These are phyloP conservation scores for Nemotelus pantherinus DNA, from an alignment of 2,888 invertebrate species.

Conservation along the genomic window DNA sequence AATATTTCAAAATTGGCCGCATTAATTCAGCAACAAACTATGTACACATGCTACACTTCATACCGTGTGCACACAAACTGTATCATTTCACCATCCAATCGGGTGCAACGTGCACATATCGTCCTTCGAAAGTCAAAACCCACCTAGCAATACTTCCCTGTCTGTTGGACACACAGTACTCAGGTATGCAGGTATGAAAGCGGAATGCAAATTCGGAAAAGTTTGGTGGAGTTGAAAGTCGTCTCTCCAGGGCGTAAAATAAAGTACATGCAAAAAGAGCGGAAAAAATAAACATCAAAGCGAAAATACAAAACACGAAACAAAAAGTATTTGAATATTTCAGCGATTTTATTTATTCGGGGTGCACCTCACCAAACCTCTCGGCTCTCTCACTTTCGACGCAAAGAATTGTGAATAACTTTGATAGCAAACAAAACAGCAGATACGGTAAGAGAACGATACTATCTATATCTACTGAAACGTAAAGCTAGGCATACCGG, in stretches of 20 bases:
- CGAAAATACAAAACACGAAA: background rate
- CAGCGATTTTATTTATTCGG: slow-evolving; percentile 11
- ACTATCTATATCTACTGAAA: too few species aligned
- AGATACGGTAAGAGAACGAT: too few species aligned
- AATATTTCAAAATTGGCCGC: background rate
- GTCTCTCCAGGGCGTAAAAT: too few species aligned
- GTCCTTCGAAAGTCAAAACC: background rate
- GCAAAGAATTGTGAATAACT: too few species aligned
- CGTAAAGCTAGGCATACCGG: too few species aligned
- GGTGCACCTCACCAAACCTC: background rate
- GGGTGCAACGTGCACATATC: background rate
- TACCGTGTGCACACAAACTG: too few species aligned
- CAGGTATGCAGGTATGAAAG: background rate
- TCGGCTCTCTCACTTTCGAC: too few species aligned
- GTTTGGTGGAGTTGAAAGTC: background rate
- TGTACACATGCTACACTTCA: too few species aligned
- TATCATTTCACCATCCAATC: background rate
- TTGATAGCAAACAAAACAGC: too few species aligned
- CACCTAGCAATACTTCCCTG: background rate
- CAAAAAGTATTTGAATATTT: slow-evolving; percentile 19
- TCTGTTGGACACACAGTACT: background rate
- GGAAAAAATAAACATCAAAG: slow-evolving; percentile 22
- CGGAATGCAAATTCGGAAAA: background rate
- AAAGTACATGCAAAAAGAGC: too few species aligned
- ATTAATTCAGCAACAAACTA: background rate